These are phyloP conservation scores for Sesamia nonagrioides DNA, from an alignment of 1,140 invertebrate species.

Conservation along the genomic window DNA sequence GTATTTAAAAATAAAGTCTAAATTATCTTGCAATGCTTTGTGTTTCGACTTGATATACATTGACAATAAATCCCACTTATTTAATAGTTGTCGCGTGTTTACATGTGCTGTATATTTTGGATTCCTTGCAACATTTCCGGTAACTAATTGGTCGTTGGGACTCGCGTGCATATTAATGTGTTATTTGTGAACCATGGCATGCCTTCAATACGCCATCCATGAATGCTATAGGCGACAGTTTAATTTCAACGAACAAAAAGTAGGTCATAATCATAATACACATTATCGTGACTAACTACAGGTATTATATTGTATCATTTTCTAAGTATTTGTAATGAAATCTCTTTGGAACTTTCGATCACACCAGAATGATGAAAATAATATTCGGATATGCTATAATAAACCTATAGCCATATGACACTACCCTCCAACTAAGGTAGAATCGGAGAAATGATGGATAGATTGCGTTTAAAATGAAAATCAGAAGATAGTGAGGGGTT, in stretches of 20 bases:
- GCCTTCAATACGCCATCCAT: conserved; percentile 36
- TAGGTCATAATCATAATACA: conserved; percentile 33
- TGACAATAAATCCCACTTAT: not conserved
- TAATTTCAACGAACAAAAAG: conserved; percentile 28
- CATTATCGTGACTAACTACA: not conserved
- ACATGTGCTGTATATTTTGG: not conserved
- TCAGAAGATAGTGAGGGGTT: too few relatives aligned
- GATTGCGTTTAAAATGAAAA: too few relatives aligned
- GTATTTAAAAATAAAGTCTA: not conserved
- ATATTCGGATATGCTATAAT: too few relatives aligned
- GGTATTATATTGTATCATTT: not conserved
- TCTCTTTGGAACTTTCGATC: too few relatives aligned
- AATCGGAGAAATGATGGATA: too few relatives aligned
- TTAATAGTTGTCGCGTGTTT: conserved; percentile 22
- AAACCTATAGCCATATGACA: too few relatives aligned
- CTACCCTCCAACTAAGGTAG: too few relatives aligned
- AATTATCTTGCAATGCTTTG: not conserved
- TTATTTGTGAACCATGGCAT: conserved; percentile 50
- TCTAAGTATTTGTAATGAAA: not conserved
- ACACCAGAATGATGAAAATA: too few relatives aligned
- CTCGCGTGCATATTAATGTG: conserved; percentile 48
- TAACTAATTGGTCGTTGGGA: conserved; percentile 20
- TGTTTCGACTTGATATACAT: not conserved
- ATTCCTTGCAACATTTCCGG: conserved; percentile 36
- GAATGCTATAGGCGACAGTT: conserved; percentile 5